Percentiles rank a stretch among this genome's conserved stretches.
Evolutionary conservation across 2,888 invertebrate species (phyloP).

Genomic region (Pterobdella sp.): DNA sequence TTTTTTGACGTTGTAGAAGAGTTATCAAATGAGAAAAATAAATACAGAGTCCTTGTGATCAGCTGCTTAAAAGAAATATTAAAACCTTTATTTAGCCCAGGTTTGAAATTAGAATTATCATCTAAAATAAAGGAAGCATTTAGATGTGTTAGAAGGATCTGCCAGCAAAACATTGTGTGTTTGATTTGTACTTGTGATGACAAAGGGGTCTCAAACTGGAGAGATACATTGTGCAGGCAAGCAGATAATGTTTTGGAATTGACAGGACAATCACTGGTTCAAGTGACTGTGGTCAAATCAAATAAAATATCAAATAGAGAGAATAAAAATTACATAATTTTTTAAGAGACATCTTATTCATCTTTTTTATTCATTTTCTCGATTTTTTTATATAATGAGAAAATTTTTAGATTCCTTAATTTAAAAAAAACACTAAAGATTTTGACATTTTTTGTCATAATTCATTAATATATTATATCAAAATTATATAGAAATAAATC

Average conservation of each 20-base stretch:
- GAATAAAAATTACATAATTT: no score
- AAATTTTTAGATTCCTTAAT: no score
- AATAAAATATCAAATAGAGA: not conserved
- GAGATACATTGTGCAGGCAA: not conserved
- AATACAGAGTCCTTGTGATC: not conserved
- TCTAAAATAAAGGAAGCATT: not conserved
- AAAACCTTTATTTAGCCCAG: not conserved
- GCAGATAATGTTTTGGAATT: not conserved
- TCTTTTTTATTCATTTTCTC: no score
- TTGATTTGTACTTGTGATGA: not conserved
- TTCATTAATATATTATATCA: no score
- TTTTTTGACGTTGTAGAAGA: not conserved
- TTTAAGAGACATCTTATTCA: no score
- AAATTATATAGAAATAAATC: no score
- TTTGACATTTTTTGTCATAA: no score
- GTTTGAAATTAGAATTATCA: not conserved
- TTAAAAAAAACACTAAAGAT: no score
- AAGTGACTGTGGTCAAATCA: not conserved
- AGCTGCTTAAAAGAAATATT: not conserved
- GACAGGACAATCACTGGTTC: no score
- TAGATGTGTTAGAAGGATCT: not conserved
- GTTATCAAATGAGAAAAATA: not conserved
- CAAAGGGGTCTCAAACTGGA: not conserved
- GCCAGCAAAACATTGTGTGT: not conserved
- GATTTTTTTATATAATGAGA: no score